Base-by-base conservation (phyloP, 2,888 invertebrate species). In the Lepidocyrtinus sp. region DNA sequence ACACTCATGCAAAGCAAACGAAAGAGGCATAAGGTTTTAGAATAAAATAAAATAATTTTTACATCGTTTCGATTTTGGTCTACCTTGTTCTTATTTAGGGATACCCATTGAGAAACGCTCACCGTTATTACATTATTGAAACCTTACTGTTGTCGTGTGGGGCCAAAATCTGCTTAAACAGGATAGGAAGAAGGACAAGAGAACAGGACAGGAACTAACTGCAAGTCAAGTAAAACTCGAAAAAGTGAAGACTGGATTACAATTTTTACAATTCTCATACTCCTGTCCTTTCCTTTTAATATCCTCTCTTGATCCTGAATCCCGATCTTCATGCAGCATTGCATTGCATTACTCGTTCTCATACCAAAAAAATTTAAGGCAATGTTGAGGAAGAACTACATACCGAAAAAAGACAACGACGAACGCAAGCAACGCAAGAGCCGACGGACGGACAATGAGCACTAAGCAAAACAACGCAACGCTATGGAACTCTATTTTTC, bases 401-500 rank as follows among this genome's bases (percentile, higher is more conserved):
- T n/a, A n/a, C n/a, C n/a, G n/a, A n/a, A n/a, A n/a, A n/a, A n/a
- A n/a, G n/a, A n/a, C 55, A 55, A n/a, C 36, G 36, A 12, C 36
- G 12, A 36, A 12, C 5, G 36, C 36, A 36, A 36, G 36, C 36
- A 12, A 36, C 5, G 5, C 36, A 12, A 36, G 5, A n/a, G 17
- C 55, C 36, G 36, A 55, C 55, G 55, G 55, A 55, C 55, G n/a
- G 55, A 55, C 55, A 17, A 55, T 55, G n/a, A 55, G 55, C 36
- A 36, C 5, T 36, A 36, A 12, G 3, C 55, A 55, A 9, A 55
- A 55, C 55, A 36, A 36, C 36, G 26, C 26, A 27, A 50, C 36
- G 24, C 70, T 72, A 72, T 72, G 63, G 72, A 72, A 59, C 72
- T 72, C 17, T 70, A 61, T 61, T 72, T 70, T 72, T 45, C 72